A percentile compares a stretch with the other conserved stretches of the same genome.
Conservation (phyloP, 92 coral and sea anemone genomes). For the Pocillopora meandrina region DNA sequence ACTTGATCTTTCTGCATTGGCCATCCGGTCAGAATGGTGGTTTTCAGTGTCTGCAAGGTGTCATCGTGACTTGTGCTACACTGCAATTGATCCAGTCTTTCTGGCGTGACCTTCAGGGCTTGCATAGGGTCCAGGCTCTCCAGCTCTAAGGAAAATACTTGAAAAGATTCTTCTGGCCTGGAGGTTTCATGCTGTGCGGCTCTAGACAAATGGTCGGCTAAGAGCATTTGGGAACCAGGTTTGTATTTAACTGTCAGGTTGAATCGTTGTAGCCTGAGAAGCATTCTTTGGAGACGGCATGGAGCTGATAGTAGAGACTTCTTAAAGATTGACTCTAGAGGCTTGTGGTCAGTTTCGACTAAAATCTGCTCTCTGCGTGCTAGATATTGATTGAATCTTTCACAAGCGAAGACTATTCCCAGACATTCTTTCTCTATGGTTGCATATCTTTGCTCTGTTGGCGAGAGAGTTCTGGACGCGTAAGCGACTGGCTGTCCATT, state of each 20-base stretch:
- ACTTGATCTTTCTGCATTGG: conserved; percentile 26
- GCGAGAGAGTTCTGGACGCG: conserved; percentile 42
- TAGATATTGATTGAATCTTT: conserved; percentile 42
- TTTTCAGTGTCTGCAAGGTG: conserved; percentile 39
- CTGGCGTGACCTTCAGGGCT: conserved; percentile 39
- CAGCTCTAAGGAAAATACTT: conserved; percentile 50
- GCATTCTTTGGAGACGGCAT: conserved; percentile 42
- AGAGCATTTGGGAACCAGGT: conserved; percentile 56
- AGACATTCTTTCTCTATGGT: conserved; percentile 41
- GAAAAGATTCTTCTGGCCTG: conserved; percentile 43
- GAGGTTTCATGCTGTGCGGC: conserved; percentile 35
- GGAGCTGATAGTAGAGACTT: conserved; percentile 47
- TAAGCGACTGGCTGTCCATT: conserved; percentile 55
- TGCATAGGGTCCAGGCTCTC: conserved; percentile 31
- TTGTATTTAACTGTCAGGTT: conserved; percentile 48
- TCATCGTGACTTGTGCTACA: conserved; percentile 44
- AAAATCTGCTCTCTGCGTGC: conserved; percentile 19
- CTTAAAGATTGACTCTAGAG: conserved; percentile 42
- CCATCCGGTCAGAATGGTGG: conserved; percentile 43
- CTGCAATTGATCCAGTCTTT: conserved; percentile 46
- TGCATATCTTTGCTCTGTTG: conserved; percentile 40
- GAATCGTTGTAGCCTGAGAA: conserved; percentile 43
- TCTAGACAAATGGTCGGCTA: conserved; percentile 60
- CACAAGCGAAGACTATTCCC: conserved; percentile 41
- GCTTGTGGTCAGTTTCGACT: conserved; percentile 49